Base-by-base conservation (phyloP, 92 coral and sea anemone species). In the Isaurus tuberculatus region DNA sequence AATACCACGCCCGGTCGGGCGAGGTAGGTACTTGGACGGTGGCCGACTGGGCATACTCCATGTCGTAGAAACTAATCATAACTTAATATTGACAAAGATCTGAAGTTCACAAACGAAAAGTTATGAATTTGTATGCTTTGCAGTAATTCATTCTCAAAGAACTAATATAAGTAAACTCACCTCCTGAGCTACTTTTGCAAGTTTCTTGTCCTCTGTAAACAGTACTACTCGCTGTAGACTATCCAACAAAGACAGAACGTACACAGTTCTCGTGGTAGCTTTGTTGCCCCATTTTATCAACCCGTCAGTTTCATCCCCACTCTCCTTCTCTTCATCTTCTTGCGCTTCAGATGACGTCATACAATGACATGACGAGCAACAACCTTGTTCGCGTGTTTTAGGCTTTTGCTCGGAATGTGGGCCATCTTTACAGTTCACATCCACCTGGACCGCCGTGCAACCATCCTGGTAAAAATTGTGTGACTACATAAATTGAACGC, bases 181-280 rank as follows among this genome's bases (percentile, higher is more conserved):
- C 94, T 89, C 88, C 69, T 94, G 91, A 25, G 91, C 94, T 65
- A 83, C 70, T 48, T 72, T 30, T 5, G 98, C 92, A 31, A 91
- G 87, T 19, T 83, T 60, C 36, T 89, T 82, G 73, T 91, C 87
- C 57, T 97, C 92, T 16, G 95, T 86, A 73, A 97, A 97, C 22
- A 94, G 44, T 48, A 97, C 60, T 13, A 94, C 98, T 51, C 99
- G 80, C 71, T 94, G 99, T 11, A 92, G 87, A 4, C 97, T 98
- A 46, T 97, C 95, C 77, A 94, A 79, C 10, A 90, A 70, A 20
- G 99, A 97, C 72, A 92, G 92, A 92, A 98, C 92, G 79, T 94
- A 87, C 75, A 97, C 84, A 9, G 94, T 94, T 87, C 75, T 92
- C 84, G 84, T 89, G 27, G 75, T 60, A 57, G 82, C 61, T 32